These are phyloP conservation scores for Euspilapteryx auroguttella DNA, from an alignment of 2,888 invertebrate genomes.

Conservation along the genomic window DNA sequence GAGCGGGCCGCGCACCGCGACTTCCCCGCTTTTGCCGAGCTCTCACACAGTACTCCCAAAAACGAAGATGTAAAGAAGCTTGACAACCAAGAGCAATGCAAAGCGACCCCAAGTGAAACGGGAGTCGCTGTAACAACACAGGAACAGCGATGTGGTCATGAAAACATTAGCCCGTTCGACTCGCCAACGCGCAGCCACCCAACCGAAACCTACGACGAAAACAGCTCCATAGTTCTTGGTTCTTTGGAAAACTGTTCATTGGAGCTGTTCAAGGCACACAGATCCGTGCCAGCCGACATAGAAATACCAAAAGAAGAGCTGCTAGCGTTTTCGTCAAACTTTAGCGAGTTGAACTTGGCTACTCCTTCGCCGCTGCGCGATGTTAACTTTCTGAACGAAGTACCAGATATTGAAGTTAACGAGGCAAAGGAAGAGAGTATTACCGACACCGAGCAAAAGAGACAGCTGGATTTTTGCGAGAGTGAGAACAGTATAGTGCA, in stretches of 20 bases:
- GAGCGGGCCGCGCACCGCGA: slow-evolving; percentile 12
- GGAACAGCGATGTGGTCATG: slow-evolving; percentile 29
- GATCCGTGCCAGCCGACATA: slow-evolving; percentile 33
- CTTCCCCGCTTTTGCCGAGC: slow-evolving; percentile 11
- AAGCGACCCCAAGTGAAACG: slow-evolving; percentile 9
- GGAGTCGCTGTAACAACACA: slow-evolving; percentile 21
- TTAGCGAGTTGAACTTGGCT: slow-evolving; percentile 49
- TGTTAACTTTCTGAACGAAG: slow-evolving; percentile 46
- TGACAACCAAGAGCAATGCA: slow-evolving; percentile 12
- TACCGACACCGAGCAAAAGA: slow-evolving; percentile 33
- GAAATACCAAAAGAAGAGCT: slow-evolving; percentile 48
- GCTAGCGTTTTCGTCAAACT: slow-evolving; percentile 57
- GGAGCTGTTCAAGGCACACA: slow-evolving; percentile 50
- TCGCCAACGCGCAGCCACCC: slow-evolving; percentile 47
- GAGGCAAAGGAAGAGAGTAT: slow-evolving; percentile 32
- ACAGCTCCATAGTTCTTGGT: slow-evolving; percentile 59
- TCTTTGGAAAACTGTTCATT: slow-evolving; percentile 59
- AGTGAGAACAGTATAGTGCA: too few species aligned
- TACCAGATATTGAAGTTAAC: slow-evolving; percentile 35
- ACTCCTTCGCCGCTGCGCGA: slow-evolving; percentile 49
- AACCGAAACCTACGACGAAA: slow-evolving; percentile 47
- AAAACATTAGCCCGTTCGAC: slow-evolving; percentile 38
- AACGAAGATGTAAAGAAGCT: too few species aligned
- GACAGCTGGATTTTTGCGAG: too few species aligned
- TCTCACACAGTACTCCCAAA: slow-evolving; percentile 36